Conservation (phyloP, 2,113 vertebrate species). For the Cynoglossus semilaevis region DNA sequence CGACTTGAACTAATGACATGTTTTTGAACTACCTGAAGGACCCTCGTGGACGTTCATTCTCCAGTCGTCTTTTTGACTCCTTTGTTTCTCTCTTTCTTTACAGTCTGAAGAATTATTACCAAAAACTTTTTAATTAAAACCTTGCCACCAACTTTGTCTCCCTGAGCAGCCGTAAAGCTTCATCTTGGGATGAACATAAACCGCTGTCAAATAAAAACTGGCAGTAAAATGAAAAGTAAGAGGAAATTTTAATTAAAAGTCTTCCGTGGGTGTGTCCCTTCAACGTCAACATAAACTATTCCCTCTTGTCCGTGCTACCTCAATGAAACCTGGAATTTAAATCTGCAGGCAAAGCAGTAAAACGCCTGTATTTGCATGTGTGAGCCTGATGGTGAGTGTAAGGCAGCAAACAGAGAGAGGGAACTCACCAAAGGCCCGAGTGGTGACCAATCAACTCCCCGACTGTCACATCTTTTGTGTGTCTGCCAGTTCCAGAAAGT, state of each 20-base stretch:
- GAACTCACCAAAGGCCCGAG: constrained; percentile 43
- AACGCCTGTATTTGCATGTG: constrained; percentile 34
- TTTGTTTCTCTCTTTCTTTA: too few species aligned
- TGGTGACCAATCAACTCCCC: constrained; percentile 37
- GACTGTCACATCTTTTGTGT: constrained; percentile 26
- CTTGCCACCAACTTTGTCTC: too few species aligned
- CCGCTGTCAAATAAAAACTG: not conserved
- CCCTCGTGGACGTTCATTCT: too few species aligned
- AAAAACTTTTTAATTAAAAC: too few species aligned
- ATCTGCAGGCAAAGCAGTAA: constrained; percentile 30
- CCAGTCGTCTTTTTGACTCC: too few species aligned
- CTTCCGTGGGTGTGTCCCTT: not conserved
- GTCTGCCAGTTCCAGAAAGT: constrained; percentile 23
- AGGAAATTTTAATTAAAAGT: not conserved
- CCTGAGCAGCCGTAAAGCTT: too few species aligned
- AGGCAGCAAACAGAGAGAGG: constrained; percentile 22
- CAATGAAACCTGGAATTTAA: constrained; percentile 15
- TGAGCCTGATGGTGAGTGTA: constrained; percentile 13
- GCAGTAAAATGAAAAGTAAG: not conserved
- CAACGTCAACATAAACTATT: not conserved
- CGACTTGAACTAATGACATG: too few species aligned
- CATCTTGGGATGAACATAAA: not conserved
- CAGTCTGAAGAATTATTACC: too few species aligned
- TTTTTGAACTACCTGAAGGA: too few species aligned
- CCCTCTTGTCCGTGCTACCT: not conserved